Evolutionary conservation across 2,797 vertebrate species (phyloP), one percentile per base, ranked within the genome.

Genomic region (Discoglossus pictus): DNA sequence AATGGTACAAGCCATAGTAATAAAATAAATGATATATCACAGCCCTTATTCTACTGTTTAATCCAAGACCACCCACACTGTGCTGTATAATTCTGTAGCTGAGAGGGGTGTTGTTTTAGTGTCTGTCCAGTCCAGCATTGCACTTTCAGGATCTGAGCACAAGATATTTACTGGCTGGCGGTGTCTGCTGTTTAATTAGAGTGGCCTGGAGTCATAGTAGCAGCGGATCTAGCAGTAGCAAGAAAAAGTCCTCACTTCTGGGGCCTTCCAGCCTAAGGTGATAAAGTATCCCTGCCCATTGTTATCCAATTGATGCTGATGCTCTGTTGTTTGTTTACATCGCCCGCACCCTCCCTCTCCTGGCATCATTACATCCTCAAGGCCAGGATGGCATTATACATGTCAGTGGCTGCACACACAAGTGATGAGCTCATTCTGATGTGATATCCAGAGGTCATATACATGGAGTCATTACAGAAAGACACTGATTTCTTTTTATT

Each of bases 281-380:
- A 64, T 64, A 50, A 23, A 52, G 46, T 58, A 27, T 65, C 52
- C 52, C 38, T 44, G 39, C 52, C 38, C 27, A 36, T 50, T 12
- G 44, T 55, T 51, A 58, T 48, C 38, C 40, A 40, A 52, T 42
- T 50, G 44, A 43, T 64, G 24, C 43, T 24, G 7, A 10, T 56
- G 50, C 23, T 62, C 8, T 70, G 48, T 53, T 59, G 59, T 70
- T 63, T 63, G 60, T 63, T 63, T 63, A 40, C 42, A 54, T 56
- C 43, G 11, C 51, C 40, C 38, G 8, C 24, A 20, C 15, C 53
- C 20, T 46, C 34, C 21, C 17, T 58, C 48, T 13, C 47, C 36
- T 58, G 35, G 13, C 50, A 68, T 44, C n/a, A 23, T 48, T 56
- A 31, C 56, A 52, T 61, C 47, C 47, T 61, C 31, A 36, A 54